phyloP scores from a whole-genome alignment of 1,140 invertebrate genomes.

The Drosophila sproati region DNA sequence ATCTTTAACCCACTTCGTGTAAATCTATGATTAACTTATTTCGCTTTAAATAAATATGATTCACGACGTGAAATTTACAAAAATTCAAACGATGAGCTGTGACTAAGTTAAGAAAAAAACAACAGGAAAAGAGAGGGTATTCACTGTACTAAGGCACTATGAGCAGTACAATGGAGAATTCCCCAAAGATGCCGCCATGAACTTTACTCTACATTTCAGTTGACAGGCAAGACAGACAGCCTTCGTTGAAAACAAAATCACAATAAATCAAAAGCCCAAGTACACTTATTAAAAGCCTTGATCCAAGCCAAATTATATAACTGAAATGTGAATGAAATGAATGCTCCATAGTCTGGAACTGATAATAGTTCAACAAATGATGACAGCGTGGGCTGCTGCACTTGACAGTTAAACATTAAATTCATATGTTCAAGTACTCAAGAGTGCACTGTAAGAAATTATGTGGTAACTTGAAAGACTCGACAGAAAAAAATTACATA shows the following conservation, averaged over 20 bases:
- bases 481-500: not conserved
- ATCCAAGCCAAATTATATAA: constrained; percentile 46
- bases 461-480: not conserved
- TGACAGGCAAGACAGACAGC: constrained; percentile 18
- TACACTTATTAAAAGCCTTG: constrained; percentile 66
- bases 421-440: constrained; percentile 30
- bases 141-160: not conserved
- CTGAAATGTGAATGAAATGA: constrained; percentile 41
- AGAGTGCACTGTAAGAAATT: constrained; percentile 50
- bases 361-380: constrained; percentile 45
- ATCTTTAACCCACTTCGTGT: not conserved
- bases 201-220: constrained; percentile 52
- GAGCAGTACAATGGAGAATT: not conserved
- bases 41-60: constrained; percentile 23
- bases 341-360: constrained; percentile 33
- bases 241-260: constrained; percentile 38
- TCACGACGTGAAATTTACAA: constrained; percentile 15
- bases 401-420: constrained; percentile 61
- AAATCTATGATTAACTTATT: constrained; percentile 32
- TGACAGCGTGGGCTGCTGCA: constrained; percentile 67
- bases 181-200: constrained; percentile 28
- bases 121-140: constrained; percentile 1
- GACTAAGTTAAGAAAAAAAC: constrained; percentile 7
- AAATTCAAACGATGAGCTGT: constrained; percentile 7
- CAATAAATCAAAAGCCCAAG: constrained; percentile 36